A percentile compares a stretch with the other conserved stretches of the same genome.
Evolutionary conservation across 2,113 vertebrate genomes (phyloP).

Genomic region (Erinaceus europaeus): DNA sequence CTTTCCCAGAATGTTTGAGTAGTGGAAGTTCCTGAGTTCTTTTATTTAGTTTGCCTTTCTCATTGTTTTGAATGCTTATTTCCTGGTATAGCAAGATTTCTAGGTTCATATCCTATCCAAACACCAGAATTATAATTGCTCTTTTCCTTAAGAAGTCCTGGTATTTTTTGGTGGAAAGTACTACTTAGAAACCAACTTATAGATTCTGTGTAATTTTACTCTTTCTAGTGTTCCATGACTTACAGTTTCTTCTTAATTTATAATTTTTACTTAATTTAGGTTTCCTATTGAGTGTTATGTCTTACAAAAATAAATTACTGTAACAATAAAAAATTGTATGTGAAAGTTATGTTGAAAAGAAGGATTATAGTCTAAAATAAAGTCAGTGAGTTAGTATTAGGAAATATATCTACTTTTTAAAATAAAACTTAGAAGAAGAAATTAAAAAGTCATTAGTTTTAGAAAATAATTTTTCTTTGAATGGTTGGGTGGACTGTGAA

Average conservation of each 20-base stretch:
- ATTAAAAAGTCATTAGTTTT: background rate
- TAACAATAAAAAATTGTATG: background rate
- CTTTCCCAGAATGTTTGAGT: background rate
- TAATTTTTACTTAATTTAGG: background rate
- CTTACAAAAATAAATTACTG: background rate
- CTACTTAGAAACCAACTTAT: slow-evolving; percentile 27
- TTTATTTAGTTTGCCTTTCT: background rate
- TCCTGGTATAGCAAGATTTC: background rate
- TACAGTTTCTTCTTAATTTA: background rate
- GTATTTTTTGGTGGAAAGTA: background rate
- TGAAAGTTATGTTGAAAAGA: too few relatives aligned
- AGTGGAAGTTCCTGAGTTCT: background rate
- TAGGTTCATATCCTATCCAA: background rate
- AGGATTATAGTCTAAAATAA: too few relatives aligned
- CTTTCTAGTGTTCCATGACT: background rate
- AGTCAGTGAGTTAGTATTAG: too few relatives aligned
- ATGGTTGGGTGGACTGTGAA: background rate
- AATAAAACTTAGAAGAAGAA: background rate
- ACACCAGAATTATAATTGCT: background rate
- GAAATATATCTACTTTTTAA: background rate
- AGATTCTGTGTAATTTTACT: background rate
- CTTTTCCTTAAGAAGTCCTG: background rate
- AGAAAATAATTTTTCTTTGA: slow-evolving; percentile 34
- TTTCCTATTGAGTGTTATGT: background rate
- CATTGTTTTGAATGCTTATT: background rate